phyloP scores from a whole-genome alignment of 64 coral and sea anemone species.

The Porites lutea region DNA sequence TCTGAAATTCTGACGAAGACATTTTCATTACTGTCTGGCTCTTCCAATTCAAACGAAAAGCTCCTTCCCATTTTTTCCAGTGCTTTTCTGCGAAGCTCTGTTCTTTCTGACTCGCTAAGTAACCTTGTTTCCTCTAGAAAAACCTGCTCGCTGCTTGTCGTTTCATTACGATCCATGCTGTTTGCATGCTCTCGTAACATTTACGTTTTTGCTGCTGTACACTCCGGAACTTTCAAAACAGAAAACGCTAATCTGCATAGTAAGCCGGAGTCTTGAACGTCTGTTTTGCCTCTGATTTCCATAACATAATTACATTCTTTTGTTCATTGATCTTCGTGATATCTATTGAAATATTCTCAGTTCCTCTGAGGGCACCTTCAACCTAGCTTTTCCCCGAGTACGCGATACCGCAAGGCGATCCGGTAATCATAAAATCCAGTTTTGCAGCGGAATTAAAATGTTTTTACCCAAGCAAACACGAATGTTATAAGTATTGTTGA shows the following conservation, averaged over 20 bases:
- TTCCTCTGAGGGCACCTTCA: not conserved
- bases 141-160: constrained; percentile 64
- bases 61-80: constrained; percentile 7
- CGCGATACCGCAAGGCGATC: not conserved
- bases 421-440: not conserved
- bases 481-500: not conserved
- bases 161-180: not conserved
- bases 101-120: not conserved
- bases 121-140: constrained; percentile 6
- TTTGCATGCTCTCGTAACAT: too few species aligned
- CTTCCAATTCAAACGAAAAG: constrained; percentile 14
- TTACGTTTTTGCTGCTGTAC: not conserved
- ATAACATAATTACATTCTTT: constrained; percentile 53
- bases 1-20: constrained; percentile 77
- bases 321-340: constrained; percentile 14
- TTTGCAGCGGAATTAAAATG: not conserved
- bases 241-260: constrained; percentile 36
- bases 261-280: not conserved
- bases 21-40: constrained; percentile 45
- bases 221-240: not conserved
- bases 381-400: not conserved
- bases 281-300: constrained; percentile 22
- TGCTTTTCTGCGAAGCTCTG: not conserved
- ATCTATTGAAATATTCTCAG: not conserved
- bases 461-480: not conserved